These are phyloP conservation scores for Rhogogaster chlorosoma DNA, from an alignment of 2,888 invertebrate species.

Conservation along the genomic window DNA sequence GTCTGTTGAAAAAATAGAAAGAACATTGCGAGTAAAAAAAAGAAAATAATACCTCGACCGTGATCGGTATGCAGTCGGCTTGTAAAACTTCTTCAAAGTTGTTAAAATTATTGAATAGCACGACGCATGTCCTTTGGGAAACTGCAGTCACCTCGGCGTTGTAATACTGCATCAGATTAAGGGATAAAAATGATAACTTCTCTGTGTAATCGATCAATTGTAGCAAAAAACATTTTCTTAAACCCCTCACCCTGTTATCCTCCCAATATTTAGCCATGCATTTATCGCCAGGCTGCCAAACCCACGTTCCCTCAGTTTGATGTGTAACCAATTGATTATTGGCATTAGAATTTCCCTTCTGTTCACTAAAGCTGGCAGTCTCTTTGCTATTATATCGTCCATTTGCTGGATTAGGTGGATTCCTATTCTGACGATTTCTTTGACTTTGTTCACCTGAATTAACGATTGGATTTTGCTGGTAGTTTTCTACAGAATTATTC, in stretches of 20 bases:
- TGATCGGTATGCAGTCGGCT: conserved; percentile 87
- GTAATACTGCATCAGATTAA: conserved; percentile 83
- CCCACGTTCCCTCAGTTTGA: conserved; percentile 71
- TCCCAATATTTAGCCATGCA: conserved; percentile 97
- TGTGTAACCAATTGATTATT: conserved; percentile 63
- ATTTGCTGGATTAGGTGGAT: conserved; percentile 54
- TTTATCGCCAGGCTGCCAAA: conserved; percentile 90
- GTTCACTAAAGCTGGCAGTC: conserved; percentile 57
- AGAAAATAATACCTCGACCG: conserved; percentile 67
- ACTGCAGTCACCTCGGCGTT: conserved; percentile 90
- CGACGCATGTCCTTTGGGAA: conserved; percentile 91
- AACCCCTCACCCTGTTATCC: conserved; percentile 87
- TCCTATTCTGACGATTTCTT: conserved; percentile 67
- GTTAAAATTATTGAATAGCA: conserved; percentile 92
- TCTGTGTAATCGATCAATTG: conserved; percentile 41
- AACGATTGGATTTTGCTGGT: conserved; percentile 46
- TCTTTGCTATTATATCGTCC: conserved; percentile 36
- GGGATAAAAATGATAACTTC: conserved; percentile 46
- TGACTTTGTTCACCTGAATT: conserved; percentile 65
- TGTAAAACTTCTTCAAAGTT: conserved; percentile 94
- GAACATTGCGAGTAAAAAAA: not conserved
- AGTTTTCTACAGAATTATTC: conserved; percentile 51
- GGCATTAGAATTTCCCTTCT: conserved; percentile 62
- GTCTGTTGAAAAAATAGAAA: not conserved
- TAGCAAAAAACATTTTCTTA: not conserved